Evolutionary conservation across 2,113 vertebrate genomes (phyloP).

Genomic region (Lagopus leucura): DNA sequence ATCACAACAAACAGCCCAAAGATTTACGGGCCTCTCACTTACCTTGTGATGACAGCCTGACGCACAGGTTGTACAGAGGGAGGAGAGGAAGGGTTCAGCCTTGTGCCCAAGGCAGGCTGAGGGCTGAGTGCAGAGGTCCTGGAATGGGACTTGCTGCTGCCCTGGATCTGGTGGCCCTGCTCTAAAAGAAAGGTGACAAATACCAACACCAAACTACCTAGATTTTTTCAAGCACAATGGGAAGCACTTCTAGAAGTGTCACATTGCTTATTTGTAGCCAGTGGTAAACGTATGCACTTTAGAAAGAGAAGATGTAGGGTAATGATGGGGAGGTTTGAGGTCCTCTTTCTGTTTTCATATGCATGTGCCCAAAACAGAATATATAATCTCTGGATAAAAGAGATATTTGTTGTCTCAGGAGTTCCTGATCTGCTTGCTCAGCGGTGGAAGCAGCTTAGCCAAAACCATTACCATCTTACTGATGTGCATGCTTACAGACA

Average conservation of each 20-base stretch:
- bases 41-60: background rate
- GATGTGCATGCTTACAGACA: background rate
- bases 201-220: background rate
- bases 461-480: background rate
- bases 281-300: background rate
- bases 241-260: background rate
- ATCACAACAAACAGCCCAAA: background rate
- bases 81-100: background rate
- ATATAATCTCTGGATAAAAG: background rate
- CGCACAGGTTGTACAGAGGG: background rate
- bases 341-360: background rate
- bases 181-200: background rate
- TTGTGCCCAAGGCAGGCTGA: rapidly evolving
- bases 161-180: background rate
- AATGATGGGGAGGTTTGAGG: background rate
- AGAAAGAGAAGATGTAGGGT: background rate
- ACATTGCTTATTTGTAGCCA: rapidly evolving
- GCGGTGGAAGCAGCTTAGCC: background rate
- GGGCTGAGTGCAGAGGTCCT: background rate
- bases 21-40: background rate
- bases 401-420: background rate
- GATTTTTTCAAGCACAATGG: background rate
- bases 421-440: background rate
- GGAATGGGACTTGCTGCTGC: background rate
- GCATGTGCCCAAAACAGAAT: background rate